These are phyloP conservation scores for Diplodus sargus DNA, from an alignment of 2,797 vertebrate genomes.

Conservation along the genomic window DNA sequence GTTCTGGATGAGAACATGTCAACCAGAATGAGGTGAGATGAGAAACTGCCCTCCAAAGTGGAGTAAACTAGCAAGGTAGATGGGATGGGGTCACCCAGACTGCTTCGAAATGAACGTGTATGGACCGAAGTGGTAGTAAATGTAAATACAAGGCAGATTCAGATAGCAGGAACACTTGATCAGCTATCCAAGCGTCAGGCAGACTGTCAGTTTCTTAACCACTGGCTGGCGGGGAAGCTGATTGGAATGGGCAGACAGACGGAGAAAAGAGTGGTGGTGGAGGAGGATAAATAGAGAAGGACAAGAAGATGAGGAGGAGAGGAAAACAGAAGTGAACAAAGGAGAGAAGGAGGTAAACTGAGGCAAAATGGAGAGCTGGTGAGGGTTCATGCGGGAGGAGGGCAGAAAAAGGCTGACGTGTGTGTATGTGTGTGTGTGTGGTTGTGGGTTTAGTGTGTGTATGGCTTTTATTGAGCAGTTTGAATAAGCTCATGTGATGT, in stretches of 20 bases:
- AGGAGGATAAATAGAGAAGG: slow-evolving; percentile 60
- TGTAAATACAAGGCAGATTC: slow-evolving; percentile 84
- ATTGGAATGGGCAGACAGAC: slow-evolving; percentile 87
- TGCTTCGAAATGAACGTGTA: slow-evolving; percentile 33
- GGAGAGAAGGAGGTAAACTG: slow-evolving; percentile 32
- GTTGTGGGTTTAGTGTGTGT: slow-evolving; percentile 37
- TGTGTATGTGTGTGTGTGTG: slow-evolving; percentile 41
- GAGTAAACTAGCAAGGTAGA: slow-evolving; percentile 62
- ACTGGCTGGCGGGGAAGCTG: slow-evolving; percentile 78
- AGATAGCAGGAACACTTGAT: slow-evolving; percentile 84
- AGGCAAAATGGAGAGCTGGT: slow-evolving; percentile 38
- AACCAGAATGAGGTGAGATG: slow-evolving; percentile 65
- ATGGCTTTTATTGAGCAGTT: slow-evolving; percentile 61
- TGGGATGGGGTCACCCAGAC: slow-evolving; percentile 32
- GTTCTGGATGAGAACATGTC: slow-evolving; percentile 56
- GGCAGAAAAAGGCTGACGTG: slow-evolving; percentile 48
- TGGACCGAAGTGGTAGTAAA: slow-evolving; percentile 44
- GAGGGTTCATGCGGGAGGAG: slow-evolving; percentile 12
- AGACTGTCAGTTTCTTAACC: slow-evolving; percentile 85
- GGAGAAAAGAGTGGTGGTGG: slow-evolving; percentile 53
- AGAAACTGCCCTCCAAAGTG: slow-evolving; percentile 64
- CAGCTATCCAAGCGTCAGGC: slow-evolving; percentile 83
- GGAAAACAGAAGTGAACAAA: slow-evolving; percentile 29
- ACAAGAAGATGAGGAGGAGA: slow-evolving; percentile 65
- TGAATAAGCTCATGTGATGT: slow-evolving; percentile 69